Conservation (phyloP, 2,888 invertebrate genomes). For the Netelia inedita region DNA sequence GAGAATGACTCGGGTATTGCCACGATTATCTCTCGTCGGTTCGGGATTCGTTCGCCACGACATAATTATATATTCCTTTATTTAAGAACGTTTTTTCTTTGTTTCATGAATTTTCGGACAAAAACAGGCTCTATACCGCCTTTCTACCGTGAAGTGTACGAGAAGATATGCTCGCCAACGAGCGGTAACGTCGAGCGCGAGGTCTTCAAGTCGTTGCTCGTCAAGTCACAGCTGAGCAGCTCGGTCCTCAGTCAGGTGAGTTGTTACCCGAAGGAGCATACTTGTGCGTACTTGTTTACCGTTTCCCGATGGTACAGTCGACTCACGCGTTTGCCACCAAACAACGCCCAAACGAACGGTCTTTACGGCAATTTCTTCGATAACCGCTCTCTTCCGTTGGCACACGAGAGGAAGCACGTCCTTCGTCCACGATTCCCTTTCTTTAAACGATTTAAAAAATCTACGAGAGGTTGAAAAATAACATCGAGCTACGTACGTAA, state of each 20-base stretch:
- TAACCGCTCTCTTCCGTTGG: not conserved
- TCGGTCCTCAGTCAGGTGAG: slow-evolving; percentile 85
- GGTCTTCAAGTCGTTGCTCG: slow-evolving; percentile 86
- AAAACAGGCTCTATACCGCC: slow-evolving; percentile 86
- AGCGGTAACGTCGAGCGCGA: slow-evolving; percentile 86
- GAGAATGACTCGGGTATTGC: not conserved
- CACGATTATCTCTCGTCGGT: not conserved
- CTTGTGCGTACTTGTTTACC: slow-evolving; percentile 2
- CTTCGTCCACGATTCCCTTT: not conserved
- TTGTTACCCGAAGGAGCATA: slow-evolving; percentile 11
- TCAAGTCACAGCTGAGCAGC: slow-evolving; percentile 86
- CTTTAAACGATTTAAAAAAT: not conserved
- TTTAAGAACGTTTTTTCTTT: slow-evolving; percentile 25
- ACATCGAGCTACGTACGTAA: not conserved
- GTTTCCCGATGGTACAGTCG: slow-evolving; percentile 9
- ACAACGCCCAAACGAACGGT: not conserved
- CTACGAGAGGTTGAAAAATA: too few relatives aligned
- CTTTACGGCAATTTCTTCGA: not conserved
- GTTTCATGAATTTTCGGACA: slow-evolving; percentile 38
- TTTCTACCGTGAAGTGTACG: slow-evolving; percentile 87
- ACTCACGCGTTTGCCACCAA: not conserved
- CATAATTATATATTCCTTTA: slow-evolving; percentile 5
- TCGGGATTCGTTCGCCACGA: slow-evolving; percentile 11
- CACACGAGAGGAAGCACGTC: not conserved
- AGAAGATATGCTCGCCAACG: slow-evolving; percentile 86